Evolutionary conservation across 1,140 invertebrate genomes (phyloP).

Genomic region (Bombus huntii): DNA sequence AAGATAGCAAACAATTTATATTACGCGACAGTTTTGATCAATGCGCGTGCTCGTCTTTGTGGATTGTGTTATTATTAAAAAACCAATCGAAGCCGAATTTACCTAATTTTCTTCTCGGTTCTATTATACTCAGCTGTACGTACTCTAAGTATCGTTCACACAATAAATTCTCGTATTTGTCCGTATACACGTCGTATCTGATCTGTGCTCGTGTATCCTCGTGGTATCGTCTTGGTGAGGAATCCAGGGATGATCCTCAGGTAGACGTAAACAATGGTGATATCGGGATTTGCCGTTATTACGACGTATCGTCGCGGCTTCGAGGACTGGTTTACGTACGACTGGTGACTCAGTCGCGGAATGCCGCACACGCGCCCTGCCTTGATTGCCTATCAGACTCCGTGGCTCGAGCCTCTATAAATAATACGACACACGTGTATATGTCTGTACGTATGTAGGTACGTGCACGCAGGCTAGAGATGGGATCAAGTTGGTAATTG

Average conservation of each 20-base stretch:
- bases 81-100: too few species aligned
- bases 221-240: not conserved
- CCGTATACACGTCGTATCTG: constrained; percentile 14
- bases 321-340: constrained; percentile 56
- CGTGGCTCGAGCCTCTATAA: constrained; percentile 60
- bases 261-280: constrained; percentile 57
- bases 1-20: too few species aligned
- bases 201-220: constrained; percentile 6
- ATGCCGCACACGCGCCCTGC: constrained; percentile 69
- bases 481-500: too few species aligned
- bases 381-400: constrained; percentile 72
- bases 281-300: constrained; percentile 47
- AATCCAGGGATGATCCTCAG: constrained; percentile 29
- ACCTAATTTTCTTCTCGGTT: too few species aligned
- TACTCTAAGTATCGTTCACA: not conserved
- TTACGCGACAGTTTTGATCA: too few species aligned
- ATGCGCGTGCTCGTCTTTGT: too few species aligned
- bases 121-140: too few species aligned
- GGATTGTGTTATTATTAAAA: too few species aligned
- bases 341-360: constrained; percentile 68
- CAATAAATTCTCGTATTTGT: constrained; percentile 40
- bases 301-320: constrained; percentile 39
- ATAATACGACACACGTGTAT: constrained; percentile 58
- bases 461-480: too few species aligned
- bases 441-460: too few species aligned